A percentile compares a stretch with the other conserved stretches of the same genome.
Conservation (phyloP, 2,797 vertebrate species). For the Malurus leucopterus region DNA sequence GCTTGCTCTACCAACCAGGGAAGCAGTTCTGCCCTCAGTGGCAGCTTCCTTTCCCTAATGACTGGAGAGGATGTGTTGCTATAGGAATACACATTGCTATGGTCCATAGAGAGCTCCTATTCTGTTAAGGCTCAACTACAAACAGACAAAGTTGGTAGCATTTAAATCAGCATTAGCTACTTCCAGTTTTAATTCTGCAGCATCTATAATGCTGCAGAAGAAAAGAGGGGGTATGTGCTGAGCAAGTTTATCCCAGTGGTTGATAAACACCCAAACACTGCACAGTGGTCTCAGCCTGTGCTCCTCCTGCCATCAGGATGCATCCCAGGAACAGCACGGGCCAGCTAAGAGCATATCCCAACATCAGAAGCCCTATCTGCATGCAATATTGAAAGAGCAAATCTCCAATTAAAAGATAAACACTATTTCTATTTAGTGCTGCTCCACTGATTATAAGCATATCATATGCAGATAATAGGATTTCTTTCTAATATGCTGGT, state of each 20-base stretch:
- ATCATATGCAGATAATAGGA: slow-evolving; percentile 46
- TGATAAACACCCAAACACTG: background rate
- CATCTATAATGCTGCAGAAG: background rate
- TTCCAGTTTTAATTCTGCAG: background rate
- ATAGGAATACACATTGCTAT: background rate
- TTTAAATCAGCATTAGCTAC: background rate
- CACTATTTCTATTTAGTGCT: slow-evolving; percentile 37
- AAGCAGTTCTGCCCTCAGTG: background rate
- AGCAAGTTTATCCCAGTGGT: background rate
- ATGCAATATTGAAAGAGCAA: slow-evolving; percentile 55
- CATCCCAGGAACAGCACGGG: background rate
- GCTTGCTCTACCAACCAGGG: background rate
- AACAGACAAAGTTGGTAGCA: background rate
- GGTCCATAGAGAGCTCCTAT: background rate
- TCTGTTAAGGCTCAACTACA: background rate
- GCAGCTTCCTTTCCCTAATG: background rate
- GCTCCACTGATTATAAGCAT: slow-evolving; percentile 42
- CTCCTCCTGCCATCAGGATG: background rate
- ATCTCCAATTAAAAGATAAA: slow-evolving; percentile 41
- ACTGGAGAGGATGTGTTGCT: background rate
- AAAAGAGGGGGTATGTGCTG: background rate
- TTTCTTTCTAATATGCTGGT: slow-evolving; percentile 25
- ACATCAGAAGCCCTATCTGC: slow-evolving; percentile 48
- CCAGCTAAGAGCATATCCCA: background rate
- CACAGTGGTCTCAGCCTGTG: background rate